Conservation (phyloP, 2,113 vertebrate species). For the Manacus vitellinus region DNA sequence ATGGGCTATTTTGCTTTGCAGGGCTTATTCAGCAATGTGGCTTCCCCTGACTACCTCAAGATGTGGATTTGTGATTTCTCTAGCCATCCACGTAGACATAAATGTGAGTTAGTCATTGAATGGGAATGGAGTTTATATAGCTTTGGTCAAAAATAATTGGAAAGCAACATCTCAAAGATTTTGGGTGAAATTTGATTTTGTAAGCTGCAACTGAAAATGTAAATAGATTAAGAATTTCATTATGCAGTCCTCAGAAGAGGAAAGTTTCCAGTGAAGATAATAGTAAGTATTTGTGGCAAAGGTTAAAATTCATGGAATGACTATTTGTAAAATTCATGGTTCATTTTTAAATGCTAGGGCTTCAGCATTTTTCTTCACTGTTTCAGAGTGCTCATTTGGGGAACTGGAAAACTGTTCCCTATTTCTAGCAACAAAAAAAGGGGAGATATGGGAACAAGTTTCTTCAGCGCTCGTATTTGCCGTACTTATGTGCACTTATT, state of each 20-base stretch:
- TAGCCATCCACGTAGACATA: not conserved
- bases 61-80: not conserved
- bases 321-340: constrained; percentile 20
- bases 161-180: not conserved
- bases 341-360: constrained; percentile 23
- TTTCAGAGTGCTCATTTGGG: constrained; percentile 44
- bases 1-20: not conserved
- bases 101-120: not conserved
- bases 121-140: not conserved
- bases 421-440: constrained; percentile 40
- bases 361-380: constrained; percentile 49
- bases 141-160: not conserved
- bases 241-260: not conserved
- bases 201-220: not conserved
- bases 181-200: not conserved
- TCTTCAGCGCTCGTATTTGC: no score
- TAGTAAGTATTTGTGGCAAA: not conserved
- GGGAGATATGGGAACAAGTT: no score
- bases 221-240: not conserved
- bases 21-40: not conserved
- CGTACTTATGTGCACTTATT: not conserved
- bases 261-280: not conserved
- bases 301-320: not conserved
- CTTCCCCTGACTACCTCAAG: not conserved
- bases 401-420: constrained; percentile 38